Base-by-base conservation (phyloP, 2,797 vertebrate genomes). In the Rhinella marina region DNA sequence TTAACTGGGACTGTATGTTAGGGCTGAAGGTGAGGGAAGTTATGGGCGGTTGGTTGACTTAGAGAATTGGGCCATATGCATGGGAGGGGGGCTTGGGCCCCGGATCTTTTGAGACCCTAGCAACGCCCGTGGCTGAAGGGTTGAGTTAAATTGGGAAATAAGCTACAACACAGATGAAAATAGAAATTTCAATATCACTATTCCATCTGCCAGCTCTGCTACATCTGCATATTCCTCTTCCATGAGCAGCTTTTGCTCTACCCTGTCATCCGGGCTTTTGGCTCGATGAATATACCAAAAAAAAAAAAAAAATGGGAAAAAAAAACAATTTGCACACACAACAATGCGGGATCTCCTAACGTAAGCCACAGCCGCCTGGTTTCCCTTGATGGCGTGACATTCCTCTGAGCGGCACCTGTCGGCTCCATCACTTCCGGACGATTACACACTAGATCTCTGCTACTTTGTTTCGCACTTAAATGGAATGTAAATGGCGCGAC, bases 401-500 rank as follows among this genome's bases (percentile, higher is more conserved):
- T 84, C 81, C 84, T 88, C 29, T 50, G 72, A 41, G 75, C 50
- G 41, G 70, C 48, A n/a, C 25, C 57, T 70, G 61, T 82, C 79
- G 70, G 27, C 80, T 48, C 50, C 57, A 19, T 76, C 78, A 64
- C 81, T 84, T 88, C 61, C 75, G 50, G 50, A 84, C 84, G 27
- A 88, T 88, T 88, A 80, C 82, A 59, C 48, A 64, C 61, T 41
- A 25, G 66, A 64, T 52, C 29, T 19, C 54, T 19, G 50, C 61
- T 79, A 61, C 82, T 88, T 84, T 84, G 50, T 66, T 79, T 64
- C 73, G 0, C 17, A 56, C 27, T 57, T 70, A 88, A 78, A 88
- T 88, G 73, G 87, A 88, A 84, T 80, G 80, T 80, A 88, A 88
- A 88, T 84, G 19, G 52, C 66, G 27, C n/a, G 32, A 61, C 75